Evolutionary conservation across 1,140 invertebrate species (phyloP), one percentile per base, ranked within the genome.

Genomic region (Scaptomyza hsui): DNA sequence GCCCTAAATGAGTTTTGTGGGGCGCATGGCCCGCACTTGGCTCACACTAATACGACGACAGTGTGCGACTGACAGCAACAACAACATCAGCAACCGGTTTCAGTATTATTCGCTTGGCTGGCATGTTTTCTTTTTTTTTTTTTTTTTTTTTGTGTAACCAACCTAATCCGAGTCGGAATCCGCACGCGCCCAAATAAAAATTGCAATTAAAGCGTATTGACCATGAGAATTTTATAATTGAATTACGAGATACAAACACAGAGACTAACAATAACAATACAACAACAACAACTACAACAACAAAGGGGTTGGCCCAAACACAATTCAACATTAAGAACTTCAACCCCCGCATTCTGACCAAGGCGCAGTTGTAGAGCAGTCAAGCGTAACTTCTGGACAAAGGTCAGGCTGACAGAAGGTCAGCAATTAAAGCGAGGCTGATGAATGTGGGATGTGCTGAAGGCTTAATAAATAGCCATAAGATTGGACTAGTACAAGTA

Each of bases 121-220:
- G 26, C n/a, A 18, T 29, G 12, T n/a, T 44, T 26, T 57, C 10
- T 42, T 5, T 42, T 16, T 39, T 12, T n/a, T 1, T n/a, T 29
- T 16, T 35, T 29, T 9, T 3, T 52, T 29, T 13, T 52, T 13
- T 7, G 19, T n/a, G n/a, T n/a, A n/a, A n/a, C n/a, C 18, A 64
- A 32, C 71, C 65, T 74, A 71, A 69, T 70, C 63, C 48, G 37
- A 37, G 32, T 29, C 41, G 37, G 32, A 65, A 47, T 65, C 53
- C 42, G 57, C 53, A 52, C 18, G 75, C 41, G 71, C 39, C 59
- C 81, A 77, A 86, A n/a, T 80, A 81, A 85, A 81, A 79, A 78
- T 62, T 72, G 82, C 82, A 88, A 88, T 88, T 88, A 88, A 88
- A 88, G 78, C 78, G 83, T 88, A 88, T 88, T 88, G 82, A 88